Base-by-base conservation (phyloP, 2,797 vertebrate genomes). In the Hyperoplus lanceolatus region DNA sequence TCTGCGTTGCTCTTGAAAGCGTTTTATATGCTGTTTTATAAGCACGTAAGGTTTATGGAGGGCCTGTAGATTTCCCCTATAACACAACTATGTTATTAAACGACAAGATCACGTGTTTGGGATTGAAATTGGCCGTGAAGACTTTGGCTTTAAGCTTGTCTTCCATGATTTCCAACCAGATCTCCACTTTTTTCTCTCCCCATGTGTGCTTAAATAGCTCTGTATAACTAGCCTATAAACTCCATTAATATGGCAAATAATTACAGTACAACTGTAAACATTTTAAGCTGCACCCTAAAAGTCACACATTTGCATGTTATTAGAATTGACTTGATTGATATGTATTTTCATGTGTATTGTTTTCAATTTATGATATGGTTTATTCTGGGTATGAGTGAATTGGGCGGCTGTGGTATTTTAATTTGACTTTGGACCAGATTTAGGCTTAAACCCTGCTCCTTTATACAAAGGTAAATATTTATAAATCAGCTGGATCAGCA, bases 21-120 rank as follows among this genome's bases (percentile, higher is more conserved):
- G 94, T 98, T 99, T 99, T 99, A 99, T 98, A 97, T 97, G 97
- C 97, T 97, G 96, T 99, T 99, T 99, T 99, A 99, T 99, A 99
- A 97, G 97, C 97, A 95, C 96, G 96, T 95, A 96, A 97, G 96
- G 97, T 99, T 99, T 99, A 99, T 98, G 95, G 97, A 97, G 96
- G 97, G 94, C 96, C 96, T 96, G 96, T 96, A 97, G 96, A 97
- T 98, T 97, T 97, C 95, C 96, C 96, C 97, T 96, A 58, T 70
- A 97, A 97, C 97, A 98, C 97, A 99, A 98, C 96, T 97, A 97
- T 96, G 95, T 98, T 97, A 97, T 96, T 29, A 98, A 97, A 97
- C 96, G 94, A 94, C 96, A 94, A 94, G 96, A 98, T 98, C 98
- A 99, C 97, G 97, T 98, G 98, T 95, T 96, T 96, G 96, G 96